phyloP scores from a whole-genome alignment of 2,113 vertebrate genomes.

The Lontra canadensis region DNA sequence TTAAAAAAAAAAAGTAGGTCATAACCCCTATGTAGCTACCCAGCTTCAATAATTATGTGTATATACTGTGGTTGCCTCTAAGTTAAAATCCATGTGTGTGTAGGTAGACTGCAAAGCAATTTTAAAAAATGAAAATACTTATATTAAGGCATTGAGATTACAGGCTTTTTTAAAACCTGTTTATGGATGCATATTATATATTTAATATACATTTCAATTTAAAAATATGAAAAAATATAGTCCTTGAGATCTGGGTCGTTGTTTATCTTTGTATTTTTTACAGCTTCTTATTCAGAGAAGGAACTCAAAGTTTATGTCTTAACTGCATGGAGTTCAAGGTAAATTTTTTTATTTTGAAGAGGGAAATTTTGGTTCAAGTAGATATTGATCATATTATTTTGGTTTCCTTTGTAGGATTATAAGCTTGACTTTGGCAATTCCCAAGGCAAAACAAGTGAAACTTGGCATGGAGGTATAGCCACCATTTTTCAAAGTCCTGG shows the following conservation, averaged over 20 bases:
- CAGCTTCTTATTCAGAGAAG: background rate
- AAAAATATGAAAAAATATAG: background rate
- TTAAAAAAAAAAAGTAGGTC: background rate
- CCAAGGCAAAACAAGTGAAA: slow-evolving; percentile 77
- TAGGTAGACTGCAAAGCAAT: background rate
- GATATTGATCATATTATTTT: slow-evolving; percentile 62
- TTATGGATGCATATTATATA: background rate
- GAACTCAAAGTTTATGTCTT: slow-evolving; percentile 19
- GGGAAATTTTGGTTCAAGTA: background rate
- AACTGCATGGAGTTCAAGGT: background rate
- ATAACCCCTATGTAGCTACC: background rate
- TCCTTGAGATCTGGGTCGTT: slow-evolving; percentile 6
- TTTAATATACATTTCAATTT: background rate
- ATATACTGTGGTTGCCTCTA: background rate
- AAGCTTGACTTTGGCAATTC: slow-evolving; percentile 90
- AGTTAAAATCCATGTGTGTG: background rate
- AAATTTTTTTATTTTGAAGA: slow-evolving; percentile 54
- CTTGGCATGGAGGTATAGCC: slow-evolving; percentile 94
- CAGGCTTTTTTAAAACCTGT: background rate
- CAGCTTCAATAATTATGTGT: background rate
- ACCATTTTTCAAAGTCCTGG: slow-evolving; percentile 89
- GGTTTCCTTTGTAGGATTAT: slow-evolving; percentile 88
- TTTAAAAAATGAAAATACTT: slow-evolving; percentile 26
- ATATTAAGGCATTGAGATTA: background rate
- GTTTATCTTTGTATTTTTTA: slow-evolving; percentile 40